Conservation (phyloP, 2,797 vertebrate species). For the Propithecus perrieri region DNA sequence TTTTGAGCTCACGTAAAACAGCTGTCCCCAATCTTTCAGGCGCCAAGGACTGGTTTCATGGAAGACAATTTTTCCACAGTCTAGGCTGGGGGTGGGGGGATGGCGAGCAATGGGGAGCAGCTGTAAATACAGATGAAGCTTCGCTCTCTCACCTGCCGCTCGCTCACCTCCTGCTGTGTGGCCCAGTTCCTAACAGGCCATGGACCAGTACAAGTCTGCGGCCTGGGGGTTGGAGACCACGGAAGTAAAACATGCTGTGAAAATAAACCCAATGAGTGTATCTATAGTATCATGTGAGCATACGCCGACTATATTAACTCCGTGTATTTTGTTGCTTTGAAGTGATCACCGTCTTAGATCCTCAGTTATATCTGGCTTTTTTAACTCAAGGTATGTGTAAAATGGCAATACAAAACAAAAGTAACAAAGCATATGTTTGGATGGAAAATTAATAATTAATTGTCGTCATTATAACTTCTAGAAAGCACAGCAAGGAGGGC, state of each 20-base stretch:
- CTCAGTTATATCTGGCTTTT: neutral
- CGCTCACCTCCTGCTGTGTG: no score
- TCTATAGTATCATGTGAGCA: neutral
- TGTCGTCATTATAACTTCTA: neutral
- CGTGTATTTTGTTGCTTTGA: neutral
- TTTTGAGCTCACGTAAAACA: neutral
- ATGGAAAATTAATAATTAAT: neutral
- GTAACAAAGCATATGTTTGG: neutral
- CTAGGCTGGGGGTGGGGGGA: no score
- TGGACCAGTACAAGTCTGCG: no score
- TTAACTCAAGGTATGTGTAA: neutral
- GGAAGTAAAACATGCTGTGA: neutral
- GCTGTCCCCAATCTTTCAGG: no score
- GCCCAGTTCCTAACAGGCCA: no score
- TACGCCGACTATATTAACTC: neutral
- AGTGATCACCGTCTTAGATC: neutral
- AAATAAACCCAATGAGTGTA: neutral
- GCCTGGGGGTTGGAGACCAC: no score
- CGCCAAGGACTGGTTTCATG: no score
- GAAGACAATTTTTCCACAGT: no score
- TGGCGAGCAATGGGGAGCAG: no score
- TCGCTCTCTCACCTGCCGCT: no score
- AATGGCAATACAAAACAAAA: constrained; percentile 14
- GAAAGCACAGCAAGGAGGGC: neutral
- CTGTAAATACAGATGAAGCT: no score